phyloP scores from a whole-genome alignment of 2,888 invertebrate genomes.

The Drosophila maculinotata region DNA sequence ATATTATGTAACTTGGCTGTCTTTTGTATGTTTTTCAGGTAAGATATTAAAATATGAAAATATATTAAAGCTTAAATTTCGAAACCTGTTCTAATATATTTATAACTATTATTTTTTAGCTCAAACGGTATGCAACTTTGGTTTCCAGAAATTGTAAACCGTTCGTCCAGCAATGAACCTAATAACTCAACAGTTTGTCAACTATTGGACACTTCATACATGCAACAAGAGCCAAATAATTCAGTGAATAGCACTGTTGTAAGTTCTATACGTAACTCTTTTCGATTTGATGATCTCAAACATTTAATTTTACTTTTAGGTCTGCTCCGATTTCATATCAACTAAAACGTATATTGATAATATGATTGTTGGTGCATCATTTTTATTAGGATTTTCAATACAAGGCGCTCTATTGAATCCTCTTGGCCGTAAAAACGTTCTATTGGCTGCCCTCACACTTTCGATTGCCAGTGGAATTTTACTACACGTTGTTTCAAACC shows the following conservation, averaged over 20 bases:
- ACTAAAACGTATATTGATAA: conserved; percentile 80
- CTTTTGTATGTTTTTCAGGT: conserved; percentile 79
- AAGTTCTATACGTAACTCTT: neutral
- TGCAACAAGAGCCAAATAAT: conserved; percentile 24
- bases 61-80: too few species aligned
- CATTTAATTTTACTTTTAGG: conserved; percentile 48
- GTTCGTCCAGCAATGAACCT: conserved; percentile 57
- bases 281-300: neutral
- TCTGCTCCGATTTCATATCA: conserved; percentile 77
- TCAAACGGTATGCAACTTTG: conserved; percentile 83
- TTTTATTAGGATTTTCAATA: conserved; percentile 80
- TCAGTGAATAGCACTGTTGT: conserved; percentile 37
- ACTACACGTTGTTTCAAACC: conserved; percentile 72
- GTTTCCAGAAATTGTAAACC: conserved; percentile 84
- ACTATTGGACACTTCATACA: conserved; percentile 67
- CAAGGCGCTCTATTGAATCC: conserved; percentile 81
- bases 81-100: too few species aligned
- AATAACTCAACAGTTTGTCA: conserved; percentile 69
- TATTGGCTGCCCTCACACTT: conserved; percentile 65
- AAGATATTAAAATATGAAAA: neutral
- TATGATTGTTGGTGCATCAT: conserved; percentile 80
- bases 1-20: conserved; percentile 65
- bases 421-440: conserved; percentile 80
- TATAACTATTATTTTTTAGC: conserved; percentile 60
- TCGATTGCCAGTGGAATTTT: conserved; percentile 78